Base-by-base conservation (phyloP, 2,797 vertebrate species). In the Centropyge bicolor region DNA sequence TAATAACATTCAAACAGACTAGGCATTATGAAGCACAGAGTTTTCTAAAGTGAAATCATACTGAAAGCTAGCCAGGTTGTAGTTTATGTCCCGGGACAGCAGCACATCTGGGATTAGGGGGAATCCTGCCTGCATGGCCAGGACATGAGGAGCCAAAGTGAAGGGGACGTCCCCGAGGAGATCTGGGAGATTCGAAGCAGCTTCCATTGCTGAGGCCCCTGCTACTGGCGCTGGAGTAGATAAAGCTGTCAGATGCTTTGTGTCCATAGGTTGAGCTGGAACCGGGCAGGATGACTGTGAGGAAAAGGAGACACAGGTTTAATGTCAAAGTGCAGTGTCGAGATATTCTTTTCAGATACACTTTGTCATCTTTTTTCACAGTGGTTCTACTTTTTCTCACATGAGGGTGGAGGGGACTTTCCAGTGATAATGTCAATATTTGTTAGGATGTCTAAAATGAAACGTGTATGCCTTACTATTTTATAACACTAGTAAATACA, bases 1-100 rank as follows among this genome's bases (percentile, higher is more conserved):
- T 60, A 35, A 11, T 16, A 4, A 49, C 60, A 55, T 38, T 46
- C 8, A 27, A 64, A 38, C 17, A 36, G 3, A 80, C 91, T 94
- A 98, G 0, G 86, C 91, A 46, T 96, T 94, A 75, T 95, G 97
- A 56, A 99, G 96, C 72, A 99, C 97, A 1, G 98, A 98, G 90
- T 99, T 99, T 92, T 99, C 98, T 83, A 99, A 94, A 17, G 96
- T 97, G 86, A 99, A 99, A 93, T 99, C 98, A 20, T 99, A 99
- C 90, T 96, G 95, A 90, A 98, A 99, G 72, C 91, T 95, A 63
- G 96, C 93, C 87, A 99, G 91, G 86, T 96, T 97, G 77, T 97
- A 96, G 59, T 92, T 94, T 57, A 96, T 87, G 86, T 98, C 93
- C 7, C 86, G 93, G 75, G 95, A 90, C 72, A 98, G 93, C 73